Base-by-base conservation (phyloP, 2,113 vertebrate genomes). In the Ictalurus furcatus region DNA sequence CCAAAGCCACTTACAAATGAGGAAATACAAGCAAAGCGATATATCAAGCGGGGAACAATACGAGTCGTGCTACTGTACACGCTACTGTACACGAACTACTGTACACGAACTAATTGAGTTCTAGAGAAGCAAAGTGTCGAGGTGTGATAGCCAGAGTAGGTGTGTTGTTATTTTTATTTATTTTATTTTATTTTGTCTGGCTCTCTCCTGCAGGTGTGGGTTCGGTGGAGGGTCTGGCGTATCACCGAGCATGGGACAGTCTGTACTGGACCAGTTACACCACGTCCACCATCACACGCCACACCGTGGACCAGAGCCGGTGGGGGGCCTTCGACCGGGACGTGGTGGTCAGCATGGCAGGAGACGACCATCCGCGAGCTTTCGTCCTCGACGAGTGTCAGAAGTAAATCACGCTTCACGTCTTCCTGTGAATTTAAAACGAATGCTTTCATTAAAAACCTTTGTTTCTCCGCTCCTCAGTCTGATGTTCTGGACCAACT, bases 401-500 rank as follows among this genome's bases (percentile, higher is more conserved):
- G 92, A 96, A 97, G 98, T 99, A 91, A 96, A 96, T 91, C 30
- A 7, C 1, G 48, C 48, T 80, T 30, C 48, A 19, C 25, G 2
- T 80, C 28, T 17, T 17, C 6, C 13, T n/a, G 48, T 80, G 48
- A 54, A 1, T 7, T 30, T n/a, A 7, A n/a, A 80, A 56, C 30
- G 0, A 7, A n/a, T 56, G 30, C 78, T 56, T 80, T n/a, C 1
- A n/a, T 56, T 80, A 54, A 30, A n/a, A 9, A 37, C 37, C 13
- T 17, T 44, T 54, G 1, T 1, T 44, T 25, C 25, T 83, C 11
- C 25, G 6, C 54, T 76, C 90, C 76, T 11, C 87, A 98, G 97
- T 90, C 88, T 97, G 91, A 98, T 98, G 98, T 99, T 99, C 94
- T 99, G 98, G 98, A 99, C 98, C 91, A 99, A 99, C 95, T 99